Conservation (phyloP, 2,888 invertebrate species). For the Plutella xylostella region DNA sequence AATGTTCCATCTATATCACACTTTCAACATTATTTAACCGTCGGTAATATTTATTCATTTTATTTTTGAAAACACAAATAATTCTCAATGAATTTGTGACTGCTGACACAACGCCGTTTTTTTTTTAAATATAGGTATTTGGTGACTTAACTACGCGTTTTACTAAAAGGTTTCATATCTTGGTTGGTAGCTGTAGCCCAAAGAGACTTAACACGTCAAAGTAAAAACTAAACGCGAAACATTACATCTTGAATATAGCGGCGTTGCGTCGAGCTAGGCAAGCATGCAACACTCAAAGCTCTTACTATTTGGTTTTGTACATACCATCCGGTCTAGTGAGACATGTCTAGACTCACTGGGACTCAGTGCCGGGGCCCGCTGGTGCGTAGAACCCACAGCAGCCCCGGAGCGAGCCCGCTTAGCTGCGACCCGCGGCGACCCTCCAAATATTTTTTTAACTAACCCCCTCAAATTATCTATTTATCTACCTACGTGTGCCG, state of each 20-base stretch:
- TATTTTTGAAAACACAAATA: slow-evolving; percentile 28
- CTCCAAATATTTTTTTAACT: slow-evolving; percentile 50
- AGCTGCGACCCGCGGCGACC: slow-evolving; percentile 39
- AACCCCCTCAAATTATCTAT: slow-evolving; percentile 33
- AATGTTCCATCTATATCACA: slow-evolving; percentile 45
- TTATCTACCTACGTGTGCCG: slow-evolving; percentile 38
- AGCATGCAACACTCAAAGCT: slow-evolving; percentile 40
- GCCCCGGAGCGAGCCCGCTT: slow-evolving; percentile 20
- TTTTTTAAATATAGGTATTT: too few species aligned
- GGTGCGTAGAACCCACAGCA: slow-evolving; percentile 11
- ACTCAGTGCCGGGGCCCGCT: slow-evolving; percentile 18
- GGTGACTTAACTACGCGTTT: too few species aligned
- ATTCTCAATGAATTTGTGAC: slow-evolving; percentile 5
- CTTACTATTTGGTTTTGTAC: slow-evolving; percentile 37
- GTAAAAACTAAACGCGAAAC: neutral
- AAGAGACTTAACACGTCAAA: neutral
- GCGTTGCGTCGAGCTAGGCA: slow-evolving; percentile 7
- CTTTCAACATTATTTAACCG: slow-evolving; percentile 32
- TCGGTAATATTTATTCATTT: slow-evolving; percentile 21
- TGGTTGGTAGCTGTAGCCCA: neutral
- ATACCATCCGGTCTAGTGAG: slow-evolving; percentile 29
- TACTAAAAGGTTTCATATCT: neutral
- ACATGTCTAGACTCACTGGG: slow-evolving; percentile 20
- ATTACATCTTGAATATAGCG: neutral
- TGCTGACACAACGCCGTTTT: neutral